Conservation (phyloP, 2,113 vertebrate genomes). For the Cardinalis cardinalis region DNA sequence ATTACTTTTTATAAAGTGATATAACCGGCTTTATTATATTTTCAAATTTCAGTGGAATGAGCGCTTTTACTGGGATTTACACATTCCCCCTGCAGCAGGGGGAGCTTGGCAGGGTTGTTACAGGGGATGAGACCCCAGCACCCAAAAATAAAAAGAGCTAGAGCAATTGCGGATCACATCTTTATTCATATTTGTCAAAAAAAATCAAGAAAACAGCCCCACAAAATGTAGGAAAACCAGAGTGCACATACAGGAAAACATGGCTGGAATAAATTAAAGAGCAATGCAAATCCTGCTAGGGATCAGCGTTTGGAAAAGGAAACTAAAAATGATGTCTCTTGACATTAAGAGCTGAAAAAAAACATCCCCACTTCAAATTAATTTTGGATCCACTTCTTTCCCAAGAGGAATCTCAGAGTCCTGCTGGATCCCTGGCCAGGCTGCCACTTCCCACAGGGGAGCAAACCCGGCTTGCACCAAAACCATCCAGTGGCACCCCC, state of each 20-base stretch:
- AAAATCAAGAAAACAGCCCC: background rate
- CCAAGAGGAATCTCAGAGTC: background rate
- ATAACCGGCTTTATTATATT: background rate
- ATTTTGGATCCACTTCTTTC: background rate
- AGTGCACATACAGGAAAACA: background rate
- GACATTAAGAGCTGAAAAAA: background rate
- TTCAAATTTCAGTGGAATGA: background rate
- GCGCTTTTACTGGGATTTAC: background rate
- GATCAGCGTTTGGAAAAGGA: background rate
- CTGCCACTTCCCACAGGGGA: background rate
- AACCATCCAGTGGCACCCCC: background rate
- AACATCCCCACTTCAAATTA: background rate
- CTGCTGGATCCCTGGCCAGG: background rate
- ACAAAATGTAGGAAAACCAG: background rate
- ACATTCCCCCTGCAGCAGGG: background rate
- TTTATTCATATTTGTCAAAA: background rate
- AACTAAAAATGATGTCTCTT: background rate
- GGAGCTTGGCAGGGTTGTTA: background rate
- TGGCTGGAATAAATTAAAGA: background rate
- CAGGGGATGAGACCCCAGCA: background rate
- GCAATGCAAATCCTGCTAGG: background rate
- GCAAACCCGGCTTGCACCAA: background rate
- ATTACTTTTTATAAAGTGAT: background rate
- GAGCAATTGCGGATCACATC: rapidly evolving
- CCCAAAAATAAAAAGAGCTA: background rate